Evolutionary conservation across 1,140 invertebrate species (phyloP).

Genomic region (Leptinotarsa lineolata): DNA sequence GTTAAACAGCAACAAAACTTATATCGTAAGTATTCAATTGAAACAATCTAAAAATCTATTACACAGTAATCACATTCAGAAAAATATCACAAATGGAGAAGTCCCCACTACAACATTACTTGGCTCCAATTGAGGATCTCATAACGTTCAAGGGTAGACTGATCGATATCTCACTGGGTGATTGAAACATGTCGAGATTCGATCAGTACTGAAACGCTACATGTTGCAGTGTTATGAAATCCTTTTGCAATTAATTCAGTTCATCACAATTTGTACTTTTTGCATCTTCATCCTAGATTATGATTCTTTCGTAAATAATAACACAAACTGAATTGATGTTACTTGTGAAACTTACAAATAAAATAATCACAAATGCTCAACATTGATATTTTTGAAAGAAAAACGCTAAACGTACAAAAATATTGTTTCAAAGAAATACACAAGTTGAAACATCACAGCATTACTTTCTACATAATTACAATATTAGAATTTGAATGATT

Average conservation of each 20-base stretch:
- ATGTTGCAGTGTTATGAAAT: conserved; percentile 19
- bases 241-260: conserved; percentile 20
- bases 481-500: conserved; percentile 20
- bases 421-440: conserved; percentile 52
- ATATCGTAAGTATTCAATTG: conserved; percentile 53
- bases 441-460: conserved; percentile 47
- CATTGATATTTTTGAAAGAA: conserved; percentile 16
- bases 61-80: conserved; percentile 55
- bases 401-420: conserved; percentile 26
- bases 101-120: conserved; percentile 47
- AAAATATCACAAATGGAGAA: conserved; percentile 55
- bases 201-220: too few relatives aligned
- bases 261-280: conserved; percentile 31
- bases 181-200: too few relatives aligned
- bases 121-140: conserved; percentile 43
- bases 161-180: too few relatives aligned
- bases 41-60: conserved; percentile 55
- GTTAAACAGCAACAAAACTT: conserved; percentile 56
- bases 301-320: conserved; percentile 18
- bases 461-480: conserved; percentile 40
- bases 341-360: not conserved
- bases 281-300: conserved; percentile 10
- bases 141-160: conserved; percentile 9
- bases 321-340: conserved; percentile 12
- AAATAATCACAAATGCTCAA: not conserved